Conservation (phyloP, 1,140 invertebrate species). For the Hestina assimilis region DNA sequence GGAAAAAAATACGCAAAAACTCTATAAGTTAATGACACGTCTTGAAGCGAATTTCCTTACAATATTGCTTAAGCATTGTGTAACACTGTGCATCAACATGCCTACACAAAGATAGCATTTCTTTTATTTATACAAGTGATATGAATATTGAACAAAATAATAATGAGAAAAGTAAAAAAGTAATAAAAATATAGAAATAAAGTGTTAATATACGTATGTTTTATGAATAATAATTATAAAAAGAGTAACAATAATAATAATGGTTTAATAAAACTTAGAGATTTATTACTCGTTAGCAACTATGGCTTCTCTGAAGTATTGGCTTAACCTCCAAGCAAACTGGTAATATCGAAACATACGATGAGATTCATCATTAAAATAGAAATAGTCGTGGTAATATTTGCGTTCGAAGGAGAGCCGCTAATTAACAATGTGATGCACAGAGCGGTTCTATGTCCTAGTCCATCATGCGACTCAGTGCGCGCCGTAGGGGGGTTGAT, state of each 20-base stretch:
- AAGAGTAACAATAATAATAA: constrained; percentile 36
- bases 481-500: no score
- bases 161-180: constrained; percentile 72
- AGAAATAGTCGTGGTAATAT: no score
- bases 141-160: constrained; percentile 59
- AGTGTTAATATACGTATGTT: constrained; percentile 58
- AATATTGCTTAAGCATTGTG: constrained; percentile 56
- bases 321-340: constrained; percentile 96
- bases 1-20: constrained; percentile 61
- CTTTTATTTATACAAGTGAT: constrained; percentile 52
- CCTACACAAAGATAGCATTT: constrained; percentile 59
- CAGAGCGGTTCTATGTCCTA: no score
- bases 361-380: constrained; percentile 68
- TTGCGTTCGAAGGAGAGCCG: no score
- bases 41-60: constrained; percentile 42
- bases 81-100: constrained; percentile 64
- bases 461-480: no score
- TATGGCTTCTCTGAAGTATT: constrained; percentile 96
- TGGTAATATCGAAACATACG: constrained; percentile 79
- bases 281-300: constrained; percentile 81
- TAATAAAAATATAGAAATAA: constrained; percentile 72
- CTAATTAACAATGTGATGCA: no score
- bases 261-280: constrained; percentile 76
- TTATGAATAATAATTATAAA: constrained; percentile 59
- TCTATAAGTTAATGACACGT: constrained; percentile 45